Percentiles rank a stretch among this genome's conserved stretches.
These are phyloP conservation scores for Porites lobata DNA, from an alignment of 92 coral and sea anemone species.

Conservation along the genomic window DNA sequence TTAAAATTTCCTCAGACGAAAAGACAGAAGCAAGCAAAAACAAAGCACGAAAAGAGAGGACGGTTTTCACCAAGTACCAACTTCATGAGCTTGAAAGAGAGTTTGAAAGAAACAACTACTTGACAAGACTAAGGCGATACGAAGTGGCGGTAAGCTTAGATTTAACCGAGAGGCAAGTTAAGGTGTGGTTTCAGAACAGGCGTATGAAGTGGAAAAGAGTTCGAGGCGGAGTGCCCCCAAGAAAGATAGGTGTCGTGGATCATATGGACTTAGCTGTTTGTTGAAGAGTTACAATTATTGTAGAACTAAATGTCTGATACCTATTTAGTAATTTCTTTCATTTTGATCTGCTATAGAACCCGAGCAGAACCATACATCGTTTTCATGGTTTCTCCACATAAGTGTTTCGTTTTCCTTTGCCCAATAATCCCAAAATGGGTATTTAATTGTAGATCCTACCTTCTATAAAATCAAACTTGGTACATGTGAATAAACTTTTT, in stretches of 20 bases:
- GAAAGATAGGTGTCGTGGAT: constrained; percentile 44
- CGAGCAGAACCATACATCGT: not conserved
- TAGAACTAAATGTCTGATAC: not conserved
- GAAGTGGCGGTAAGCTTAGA: constrained; percentile 87
- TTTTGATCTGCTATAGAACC: not conserved
- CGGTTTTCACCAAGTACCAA: constrained; percentile 89
- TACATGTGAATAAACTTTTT: too few relatives aligned
- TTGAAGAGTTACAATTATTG: constrained; percentile 8
- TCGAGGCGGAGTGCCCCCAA: constrained; percentile 77
- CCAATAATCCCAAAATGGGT: too few relatives aligned
- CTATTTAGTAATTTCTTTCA: not conserved
- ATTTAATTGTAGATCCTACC: too few relatives aligned
- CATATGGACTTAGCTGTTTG: constrained; percentile 53
- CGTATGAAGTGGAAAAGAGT: constrained; percentile 92
- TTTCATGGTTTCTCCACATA: too few relatives aligned
- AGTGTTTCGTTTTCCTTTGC: too few relatives aligned
- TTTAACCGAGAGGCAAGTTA: constrained; percentile 86
- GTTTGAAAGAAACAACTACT: constrained; percentile 83
- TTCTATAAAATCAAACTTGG: too few relatives aligned
- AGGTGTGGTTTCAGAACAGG: constrained; percentile 94
- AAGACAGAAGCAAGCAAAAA: constrained; percentile 70
- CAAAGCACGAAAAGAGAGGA: constrained; percentile 85
- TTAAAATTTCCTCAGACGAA: constrained; percentile 43
- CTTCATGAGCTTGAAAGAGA: constrained; percentile 81
- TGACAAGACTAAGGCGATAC: constrained; percentile 83